Conservation (phyloP, 2,113 vertebrate genomes). For the Tricholaema leucomelas region DNA sequence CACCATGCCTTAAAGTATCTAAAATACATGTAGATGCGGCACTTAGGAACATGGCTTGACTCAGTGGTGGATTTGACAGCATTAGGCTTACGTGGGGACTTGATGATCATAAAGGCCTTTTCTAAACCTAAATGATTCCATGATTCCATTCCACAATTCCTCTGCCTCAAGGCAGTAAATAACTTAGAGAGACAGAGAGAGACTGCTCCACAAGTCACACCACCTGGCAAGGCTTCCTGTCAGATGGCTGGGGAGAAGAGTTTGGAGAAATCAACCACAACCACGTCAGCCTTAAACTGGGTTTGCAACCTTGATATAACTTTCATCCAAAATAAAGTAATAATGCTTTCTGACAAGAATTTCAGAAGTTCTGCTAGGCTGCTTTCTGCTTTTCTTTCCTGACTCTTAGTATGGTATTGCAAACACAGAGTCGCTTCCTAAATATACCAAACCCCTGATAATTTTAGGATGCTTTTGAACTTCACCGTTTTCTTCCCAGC, state of each 20-base stretch:
- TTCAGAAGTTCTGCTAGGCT: background rate
- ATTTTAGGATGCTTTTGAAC: background rate
- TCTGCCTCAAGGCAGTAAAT: background rate
- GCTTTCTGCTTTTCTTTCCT: background rate
- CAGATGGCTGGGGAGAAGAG: background rate
- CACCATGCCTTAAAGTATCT: background rate
- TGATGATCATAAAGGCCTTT: background rate
- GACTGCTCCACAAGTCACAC: background rate
- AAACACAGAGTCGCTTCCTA: background rate
- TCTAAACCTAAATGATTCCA: background rate
- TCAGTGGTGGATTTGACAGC: background rate
- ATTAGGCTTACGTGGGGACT: background rate
- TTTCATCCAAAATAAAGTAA: too few species aligned
- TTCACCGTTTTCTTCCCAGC: background rate
- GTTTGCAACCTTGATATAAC: background rate
- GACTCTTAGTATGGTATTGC: background rate
- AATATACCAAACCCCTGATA: background rate
- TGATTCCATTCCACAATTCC: background rate
- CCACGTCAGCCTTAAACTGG: background rate
- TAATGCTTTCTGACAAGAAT: background rate
- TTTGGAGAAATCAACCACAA: background rate
- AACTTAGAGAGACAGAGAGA: background rate
- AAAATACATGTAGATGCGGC: accelerated
- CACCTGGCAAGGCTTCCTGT: too few species aligned
- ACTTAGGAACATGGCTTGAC: background rate